Conservation (phyloP, 2,113 vertebrate genomes). For the Apaloderma vittatum region DNA sequence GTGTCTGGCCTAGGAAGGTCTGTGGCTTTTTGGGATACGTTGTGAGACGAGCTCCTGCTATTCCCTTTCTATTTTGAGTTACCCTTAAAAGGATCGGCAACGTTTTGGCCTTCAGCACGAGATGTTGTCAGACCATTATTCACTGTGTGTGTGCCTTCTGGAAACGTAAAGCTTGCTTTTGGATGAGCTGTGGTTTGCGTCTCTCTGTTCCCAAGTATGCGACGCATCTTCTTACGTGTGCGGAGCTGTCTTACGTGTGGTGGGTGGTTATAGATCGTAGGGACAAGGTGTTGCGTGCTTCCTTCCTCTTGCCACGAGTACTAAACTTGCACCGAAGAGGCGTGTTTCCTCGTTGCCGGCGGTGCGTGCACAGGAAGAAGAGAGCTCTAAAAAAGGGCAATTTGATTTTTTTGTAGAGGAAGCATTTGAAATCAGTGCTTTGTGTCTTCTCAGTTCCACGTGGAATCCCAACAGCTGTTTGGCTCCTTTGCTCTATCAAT, state of each 20-base stretch:
- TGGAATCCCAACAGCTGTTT: neutral
- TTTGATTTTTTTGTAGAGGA: neutral
- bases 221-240: neutral
- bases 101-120: neutral
- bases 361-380: neutral
- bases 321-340: neutral
- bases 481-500: neutral
- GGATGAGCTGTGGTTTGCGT: neutral
- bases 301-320: neutral
- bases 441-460: neutral
- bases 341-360: neutral
- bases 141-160: neutral
- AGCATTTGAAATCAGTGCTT: neutral
- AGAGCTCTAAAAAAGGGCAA: neutral
- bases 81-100: neutral
- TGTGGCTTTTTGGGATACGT: neutral
- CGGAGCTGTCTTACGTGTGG: neutral
- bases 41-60: neutral
- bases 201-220: neutral
- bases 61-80: neutral
- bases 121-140: neutral
- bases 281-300: neutral
- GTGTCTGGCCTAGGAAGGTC: neutral
- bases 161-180: neutral
- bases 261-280: neutral